Base-by-base conservation (phyloP, 2,888 invertebrate species). In the Hirtodrosophila alboralis region DNA sequence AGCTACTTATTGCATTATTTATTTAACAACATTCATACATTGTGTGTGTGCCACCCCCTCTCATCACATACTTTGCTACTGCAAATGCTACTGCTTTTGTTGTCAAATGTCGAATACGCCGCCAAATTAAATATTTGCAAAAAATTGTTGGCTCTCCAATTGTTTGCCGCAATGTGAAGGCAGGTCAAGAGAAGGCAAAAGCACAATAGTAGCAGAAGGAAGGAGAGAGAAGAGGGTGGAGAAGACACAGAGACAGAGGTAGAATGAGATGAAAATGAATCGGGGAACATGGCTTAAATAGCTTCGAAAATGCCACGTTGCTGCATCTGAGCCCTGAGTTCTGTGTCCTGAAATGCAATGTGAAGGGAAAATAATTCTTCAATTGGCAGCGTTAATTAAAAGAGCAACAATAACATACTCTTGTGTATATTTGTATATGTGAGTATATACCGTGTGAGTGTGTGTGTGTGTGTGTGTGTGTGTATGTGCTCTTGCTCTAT, bases 111-210 rank as follows among this genome's bases (percentile, higher is more conserved):
- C 10, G 18, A 30, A 26, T 30, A 28, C 37, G 47, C 27, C 26
- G 28, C 23, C 37, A 48, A 73, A 53, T 59, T 38, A 65, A 72
- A 72, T 65, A 44, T 63, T 27, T 36, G 27, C 12, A 23, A 48
- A 53, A 44, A n/a, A n/a, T n/a, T n/a, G n/a, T n/a, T n/a, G n/a
- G n/a, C n/a, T n/a, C n/a, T n/a, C n/a, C n/a, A n/a, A 34, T 33
- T 23, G 28, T 26, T 49, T 14, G 2, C 13, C 27, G 33, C 37
- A 13, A n/a, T 13, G 18, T 41, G 4, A 16, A n/a, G 7, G 13
- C 6, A 23, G 23, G 37, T 12, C 21, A 41, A 26, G 16, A 14
- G 10, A 18, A 18, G 26, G n/a, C n/a, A 14, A 5, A 14, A 2
- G 14, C 2, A 23, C 16, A n/a, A 9, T 9, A n/a, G 8, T 27